These are phyloP conservation scores for Orthosia incerta DNA, from an alignment of 2,888 invertebrate genomes.

Conservation along the genomic window DNA sequence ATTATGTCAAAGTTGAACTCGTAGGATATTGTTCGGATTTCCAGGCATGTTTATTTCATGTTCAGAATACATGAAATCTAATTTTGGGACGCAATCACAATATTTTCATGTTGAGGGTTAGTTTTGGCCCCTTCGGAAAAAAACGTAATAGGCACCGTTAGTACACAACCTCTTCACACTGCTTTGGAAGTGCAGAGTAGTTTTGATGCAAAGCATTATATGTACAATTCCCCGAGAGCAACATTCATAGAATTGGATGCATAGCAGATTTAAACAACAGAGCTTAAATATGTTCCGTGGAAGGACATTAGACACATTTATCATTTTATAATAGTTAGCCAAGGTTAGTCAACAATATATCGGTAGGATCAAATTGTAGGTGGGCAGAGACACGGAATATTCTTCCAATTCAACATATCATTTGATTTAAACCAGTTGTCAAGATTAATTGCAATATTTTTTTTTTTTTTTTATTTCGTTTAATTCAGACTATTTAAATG, in stretches of 20 bases:
- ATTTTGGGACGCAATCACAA: slow-evolving; percentile 17
- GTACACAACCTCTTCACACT: neutral
- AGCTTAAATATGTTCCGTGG: neutral
- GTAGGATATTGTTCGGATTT: slow-evolving; percentile 19
- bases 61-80: slow-evolving; percentile 25
- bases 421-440: neutral
- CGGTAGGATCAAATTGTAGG: neutral
- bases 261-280: neutral
- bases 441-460: neutral
- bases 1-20: slow-evolving; percentile 48
- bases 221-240: neutral
- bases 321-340: too few species aligned
- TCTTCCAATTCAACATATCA: neutral
- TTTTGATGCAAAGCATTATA: neutral
- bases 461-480: too few species aligned
- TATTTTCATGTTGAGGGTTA: slow-evolving; percentile 20
- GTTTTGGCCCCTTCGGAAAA: too few species aligned
- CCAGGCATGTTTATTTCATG: slow-evolving; percentile 30
- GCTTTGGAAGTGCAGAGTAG: neutral
- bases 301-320: neutral
- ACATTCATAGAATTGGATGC: neutral
- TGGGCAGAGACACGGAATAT: too few species aligned
- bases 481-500: too few species aligned
- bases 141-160: too few species aligned
- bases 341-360: neutral